Evolutionary conservation across 1,140 invertebrate species (phyloP), one percentile per base, ranked within the genome.

Genomic region (Cepaea nemoralis): DNA sequence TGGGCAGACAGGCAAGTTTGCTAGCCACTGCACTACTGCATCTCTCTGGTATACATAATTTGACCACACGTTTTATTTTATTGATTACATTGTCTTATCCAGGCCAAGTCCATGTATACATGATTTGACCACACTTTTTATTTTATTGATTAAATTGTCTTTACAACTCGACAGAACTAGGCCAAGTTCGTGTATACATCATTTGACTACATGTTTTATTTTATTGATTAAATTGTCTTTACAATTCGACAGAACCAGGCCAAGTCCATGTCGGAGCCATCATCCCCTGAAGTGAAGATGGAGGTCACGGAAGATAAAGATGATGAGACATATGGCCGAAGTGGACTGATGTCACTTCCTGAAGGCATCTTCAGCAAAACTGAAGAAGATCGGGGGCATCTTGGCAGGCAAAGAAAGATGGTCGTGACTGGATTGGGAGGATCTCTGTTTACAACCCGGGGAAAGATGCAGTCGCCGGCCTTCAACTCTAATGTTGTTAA

Each of bases 281-380:
- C 77, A 12, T 78, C 77, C 0, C 77, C 77, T n/a, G 59, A 45
- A 22, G 75, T 63, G 24, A 66, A 63, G 22, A 66, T 63, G 48
- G 75, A 66, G 33, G 50, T 63, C 8, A 55, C n/a, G 10, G 59
- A 63, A 50, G 75, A 77, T 33, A 37, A 37, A 19, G 48, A 66
- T 6, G 14, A 1, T 12, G 73, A 50, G 14, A 50, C 14, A 35
- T 16, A 24, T 27, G 22, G 33, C 12, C 40, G 31, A 31, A 3
- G 59, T 33, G 77, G 77, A 35, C 77, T 78, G 0, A 59, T 67
- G 33, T 78, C 77, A 16, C 77, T 78, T 39, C 77, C 77, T 37
- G 77, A 78, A 37, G 66, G 27, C 19, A 45, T 69, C 22, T 42
- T 77, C 27, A 8, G 22, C 27, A 27, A 31, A 31, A 12, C n/a